These are phyloP conservation scores for Coccyzus lansbergi DNA, from an alignment of 2,797 vertebrate species.

Conservation along the genomic window DNA sequence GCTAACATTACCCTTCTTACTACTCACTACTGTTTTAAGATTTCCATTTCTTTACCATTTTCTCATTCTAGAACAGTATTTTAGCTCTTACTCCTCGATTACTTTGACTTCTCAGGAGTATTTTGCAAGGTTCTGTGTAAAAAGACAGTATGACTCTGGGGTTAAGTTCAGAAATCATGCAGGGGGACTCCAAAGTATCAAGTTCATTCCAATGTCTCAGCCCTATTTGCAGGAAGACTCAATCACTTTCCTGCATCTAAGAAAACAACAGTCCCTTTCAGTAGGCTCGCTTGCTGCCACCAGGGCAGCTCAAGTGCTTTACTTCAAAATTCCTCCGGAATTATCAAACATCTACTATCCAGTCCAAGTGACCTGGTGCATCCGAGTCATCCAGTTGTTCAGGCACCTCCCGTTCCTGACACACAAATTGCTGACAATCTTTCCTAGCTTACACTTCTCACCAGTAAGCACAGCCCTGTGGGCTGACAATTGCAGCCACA, in stretches of 20 bases:
- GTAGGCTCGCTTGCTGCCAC: neutral
- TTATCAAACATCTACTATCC: neutral
- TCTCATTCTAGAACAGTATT: neutral
- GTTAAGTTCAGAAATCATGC: neutral
- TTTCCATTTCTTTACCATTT: neutral
- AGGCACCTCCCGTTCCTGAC: neutral
- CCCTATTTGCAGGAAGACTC: neutral
- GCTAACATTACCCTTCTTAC: neutral
- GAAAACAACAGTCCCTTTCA: neutral
- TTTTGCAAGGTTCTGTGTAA: neutral
- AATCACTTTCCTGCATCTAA: neutral
- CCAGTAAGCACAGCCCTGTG: rapidly evolving
- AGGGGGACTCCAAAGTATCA: neutral
- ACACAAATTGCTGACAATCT: rapidly evolving
- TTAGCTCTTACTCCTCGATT: neutral
- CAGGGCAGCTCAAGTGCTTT: neutral
- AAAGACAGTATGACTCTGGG: neutral
- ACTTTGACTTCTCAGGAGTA: neutral
- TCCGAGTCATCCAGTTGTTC: neutral
- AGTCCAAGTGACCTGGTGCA: neutral
- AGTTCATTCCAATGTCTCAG: neutral
- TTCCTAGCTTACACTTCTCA: neutral
- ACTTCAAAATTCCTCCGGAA: neutral
- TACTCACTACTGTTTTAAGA: neutral
- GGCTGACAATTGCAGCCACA: neutral